Conservation (phyloP, 1,140 invertebrate genomes). For the Gryon sp. region DNA sequence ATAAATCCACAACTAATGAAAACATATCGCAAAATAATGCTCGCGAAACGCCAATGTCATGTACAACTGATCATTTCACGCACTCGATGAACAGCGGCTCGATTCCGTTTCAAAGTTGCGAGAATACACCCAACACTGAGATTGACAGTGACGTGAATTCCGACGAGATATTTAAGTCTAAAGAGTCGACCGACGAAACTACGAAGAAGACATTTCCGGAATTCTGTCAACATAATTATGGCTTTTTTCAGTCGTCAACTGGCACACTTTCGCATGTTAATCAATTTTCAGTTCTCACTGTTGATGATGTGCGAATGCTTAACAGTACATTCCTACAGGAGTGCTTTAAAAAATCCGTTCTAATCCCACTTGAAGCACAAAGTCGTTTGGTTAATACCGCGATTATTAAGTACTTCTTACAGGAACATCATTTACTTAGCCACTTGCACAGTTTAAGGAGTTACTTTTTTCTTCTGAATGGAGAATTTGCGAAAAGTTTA, state of each 20-base stretch:
- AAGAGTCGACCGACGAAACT: slow-evolving; percentile 6
- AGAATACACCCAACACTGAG: slow-evolving; percentile 66
- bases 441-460: slow-evolving; percentile 86
- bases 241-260: slow-evolving; percentile 54
- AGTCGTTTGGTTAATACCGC: slow-evolving; percentile 85
- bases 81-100: slow-evolving; percentile 68
- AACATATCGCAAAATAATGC: background rate
- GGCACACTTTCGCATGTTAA: slow-evolving; percentile 11
- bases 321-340: slow-evolving; percentile 81
- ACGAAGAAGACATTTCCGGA: slow-evolving; percentile 27
- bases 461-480: slow-evolving; percentile 88
- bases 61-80: slow-evolving; percentile 73
- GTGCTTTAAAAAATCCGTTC: slow-evolving; percentile 84
- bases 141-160: slow-evolving; percentile 61
- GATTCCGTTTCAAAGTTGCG: slow-evolving; percentile 66
- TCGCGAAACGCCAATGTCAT: slow-evolving; percentile 75
- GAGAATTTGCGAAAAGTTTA: slow-evolving; percentile 86
- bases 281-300: slow-evolving; percentile 64
- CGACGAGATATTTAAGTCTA: slow-evolving; percentile 34
- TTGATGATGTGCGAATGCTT: slow-evolving; percentile 74
- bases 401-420: slow-evolving; percentile 84
- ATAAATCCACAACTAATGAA: background rate
- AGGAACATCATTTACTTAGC: slow-evolving; percentile 83
- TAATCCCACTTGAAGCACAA: slow-evolving; percentile 84
- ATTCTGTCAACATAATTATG: slow-evolving; percentile 25